phyloP scores from a whole-genome alignment of 2,113 vertebrate species.

The Campylomormyrus numenius region DNA sequence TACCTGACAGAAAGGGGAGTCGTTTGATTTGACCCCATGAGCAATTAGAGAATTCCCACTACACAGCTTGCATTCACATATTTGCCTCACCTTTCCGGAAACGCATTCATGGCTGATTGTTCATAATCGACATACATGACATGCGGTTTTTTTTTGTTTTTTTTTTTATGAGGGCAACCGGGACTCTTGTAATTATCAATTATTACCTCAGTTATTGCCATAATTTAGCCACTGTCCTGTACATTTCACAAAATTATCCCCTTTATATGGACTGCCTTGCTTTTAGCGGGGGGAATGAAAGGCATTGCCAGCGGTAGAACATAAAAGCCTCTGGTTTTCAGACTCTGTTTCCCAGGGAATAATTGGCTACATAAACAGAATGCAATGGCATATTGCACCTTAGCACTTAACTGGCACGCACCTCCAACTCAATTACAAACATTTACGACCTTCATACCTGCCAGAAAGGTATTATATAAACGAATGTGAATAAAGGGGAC shows the following conservation, averaged over 20 bases:
- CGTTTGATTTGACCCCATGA: neutral
- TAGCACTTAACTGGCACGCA: neutral
- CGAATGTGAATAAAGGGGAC: neutral
- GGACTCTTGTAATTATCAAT: conserved; percentile 3
- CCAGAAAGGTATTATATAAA: neutral
- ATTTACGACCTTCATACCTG: neutral
- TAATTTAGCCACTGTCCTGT: neutral
- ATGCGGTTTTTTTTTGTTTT: no score
- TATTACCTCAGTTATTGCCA: neutral
- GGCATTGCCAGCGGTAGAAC: neutral
- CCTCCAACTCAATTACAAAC: neutral
- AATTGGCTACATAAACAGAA: neutral
- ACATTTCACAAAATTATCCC: neutral
- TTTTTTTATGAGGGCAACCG: neutral
- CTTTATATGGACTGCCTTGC: conserved; percentile 3
- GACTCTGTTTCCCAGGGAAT: neutral
- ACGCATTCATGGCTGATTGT: neutral
- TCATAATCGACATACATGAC: neutral
- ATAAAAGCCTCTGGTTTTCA: neutral
- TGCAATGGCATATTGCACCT: neutral
- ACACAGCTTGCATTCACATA: neutral
- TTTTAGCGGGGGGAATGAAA: neutral
- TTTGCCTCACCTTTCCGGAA: neutral
- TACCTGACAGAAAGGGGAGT: no score
- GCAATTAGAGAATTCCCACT: neutral